Conservation (phyloP, 2,113 vertebrate genomes). For the Malurus cyaneus region DNA sequence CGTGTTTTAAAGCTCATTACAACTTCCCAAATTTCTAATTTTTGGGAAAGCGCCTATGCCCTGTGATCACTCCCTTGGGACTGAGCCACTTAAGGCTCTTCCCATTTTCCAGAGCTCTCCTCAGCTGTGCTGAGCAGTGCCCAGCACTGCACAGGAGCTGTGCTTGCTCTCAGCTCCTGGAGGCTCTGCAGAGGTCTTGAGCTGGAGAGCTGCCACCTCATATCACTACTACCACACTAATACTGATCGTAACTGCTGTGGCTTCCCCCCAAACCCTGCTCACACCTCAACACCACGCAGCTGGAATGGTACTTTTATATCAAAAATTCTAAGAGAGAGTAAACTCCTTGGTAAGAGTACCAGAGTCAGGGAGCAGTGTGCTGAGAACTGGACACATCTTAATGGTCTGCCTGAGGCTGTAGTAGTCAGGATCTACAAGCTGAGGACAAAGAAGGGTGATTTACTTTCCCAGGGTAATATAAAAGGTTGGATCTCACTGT, state of each 20-base stretch:
- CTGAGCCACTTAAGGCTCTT: not conserved
- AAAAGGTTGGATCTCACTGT: not conserved
- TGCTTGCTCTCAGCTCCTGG: not conserved
- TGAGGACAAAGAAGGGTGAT: no score
- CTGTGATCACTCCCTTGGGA: not conserved
- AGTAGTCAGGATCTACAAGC: no score
- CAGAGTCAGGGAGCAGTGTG: not conserved
- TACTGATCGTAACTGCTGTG: not conserved
- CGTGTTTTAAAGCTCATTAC: not conserved
- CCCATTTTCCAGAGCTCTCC: not conserved
- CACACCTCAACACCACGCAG: not conserved
- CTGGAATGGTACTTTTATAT: not conserved
- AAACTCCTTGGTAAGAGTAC: not conserved
- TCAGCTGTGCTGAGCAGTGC: not conserved
- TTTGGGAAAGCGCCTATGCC: not conserved
- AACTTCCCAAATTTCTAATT: not conserved
- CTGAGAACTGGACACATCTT: rapidly evolving
- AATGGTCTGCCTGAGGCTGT: no score
- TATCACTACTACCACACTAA: not conserved
- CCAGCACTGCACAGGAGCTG: not conserved
- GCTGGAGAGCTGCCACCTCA: slow-evolving; percentile 45
- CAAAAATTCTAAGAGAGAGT: not conserved
- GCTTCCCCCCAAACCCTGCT: not conserved
- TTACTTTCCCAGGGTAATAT: not conserved
- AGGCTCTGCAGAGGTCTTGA: not conserved